Percentiles rank a stretch among this genome's conserved stretches.
phyloP scores from a whole-genome alignment of 2,888 invertebrate genomes.

The Sympetrum striolatum region DNA sequence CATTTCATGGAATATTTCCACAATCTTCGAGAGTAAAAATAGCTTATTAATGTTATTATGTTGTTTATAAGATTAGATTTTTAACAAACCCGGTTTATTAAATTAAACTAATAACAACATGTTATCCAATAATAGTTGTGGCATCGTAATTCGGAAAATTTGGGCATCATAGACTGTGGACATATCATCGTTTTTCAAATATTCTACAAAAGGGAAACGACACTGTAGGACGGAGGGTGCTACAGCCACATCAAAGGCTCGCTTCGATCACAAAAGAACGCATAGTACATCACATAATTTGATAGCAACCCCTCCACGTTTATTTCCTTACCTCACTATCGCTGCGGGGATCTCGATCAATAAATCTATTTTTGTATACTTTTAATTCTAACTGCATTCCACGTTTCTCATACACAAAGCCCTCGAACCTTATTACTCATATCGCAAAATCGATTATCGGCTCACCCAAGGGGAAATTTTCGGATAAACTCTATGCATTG shows the following conservation, averaged over 20 bases:
- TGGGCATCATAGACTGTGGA: background rate
- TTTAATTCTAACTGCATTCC: slow-evolving; percentile 41
- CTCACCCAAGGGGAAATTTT: slow-evolving; percentile 3
- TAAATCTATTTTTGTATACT: slow-evolving; percentile 40
- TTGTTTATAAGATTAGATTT: too few species aligned
- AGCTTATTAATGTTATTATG: too few species aligned
- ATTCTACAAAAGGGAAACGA: background rate
- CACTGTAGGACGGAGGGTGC: background rate
- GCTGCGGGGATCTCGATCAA: slow-evolving; percentile 17
- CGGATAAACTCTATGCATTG: slow-evolving; percentile 32
- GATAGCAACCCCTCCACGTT: background rate
- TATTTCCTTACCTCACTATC: slow-evolving; percentile 25
- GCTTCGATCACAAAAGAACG: background rate
- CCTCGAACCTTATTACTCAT: slow-evolving; percentile 24
- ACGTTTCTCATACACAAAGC: slow-evolving; percentile 37
- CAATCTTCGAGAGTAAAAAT: too few species aligned
- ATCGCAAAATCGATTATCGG: slow-evolving; percentile 32
- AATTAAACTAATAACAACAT: too few species aligned
- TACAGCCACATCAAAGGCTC: slow-evolving; percentile 3
- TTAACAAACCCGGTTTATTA: too few species aligned
- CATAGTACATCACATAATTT: background rate
- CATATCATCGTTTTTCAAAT: background rate
- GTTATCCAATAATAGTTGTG: background rate
- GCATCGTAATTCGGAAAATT: background rate
- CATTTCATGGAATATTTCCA: too few species aligned